Conservation (phyloP, 2,113 vertebrate genomes). For the Misgurnus anguillicaudatus region DNA sequence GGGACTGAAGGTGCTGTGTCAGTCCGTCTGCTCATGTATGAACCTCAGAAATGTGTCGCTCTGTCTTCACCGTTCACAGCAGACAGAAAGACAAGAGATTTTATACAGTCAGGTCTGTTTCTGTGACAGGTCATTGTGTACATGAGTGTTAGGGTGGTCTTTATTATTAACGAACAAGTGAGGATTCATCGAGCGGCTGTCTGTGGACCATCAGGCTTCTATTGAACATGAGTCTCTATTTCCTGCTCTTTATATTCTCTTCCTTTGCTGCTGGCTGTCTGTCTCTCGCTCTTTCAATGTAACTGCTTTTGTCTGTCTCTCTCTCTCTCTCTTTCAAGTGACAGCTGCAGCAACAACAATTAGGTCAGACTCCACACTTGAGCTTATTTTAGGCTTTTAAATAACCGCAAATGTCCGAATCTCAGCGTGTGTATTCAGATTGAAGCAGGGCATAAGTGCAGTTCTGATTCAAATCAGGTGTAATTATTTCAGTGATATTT, state of each 20-base stretch:
- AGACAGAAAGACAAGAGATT: constrained; percentile 38
- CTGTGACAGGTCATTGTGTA: constrained; percentile 33
- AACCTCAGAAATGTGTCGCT: constrained; percentile 30
- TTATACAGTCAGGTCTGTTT: constrained; percentile 36
- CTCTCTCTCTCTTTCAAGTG: constrained; percentile 44
- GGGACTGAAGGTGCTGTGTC: neutral
- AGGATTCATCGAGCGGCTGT: constrained; percentile 42
- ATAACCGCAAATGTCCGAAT: constrained; percentile 49
- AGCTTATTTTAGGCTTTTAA: constrained; percentile 67
- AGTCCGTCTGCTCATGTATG: constrained; percentile 17
- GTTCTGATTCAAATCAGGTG: constrained; percentile 3
- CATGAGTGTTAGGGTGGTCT: constrained; percentile 34
- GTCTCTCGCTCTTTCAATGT: constrained; percentile 16
- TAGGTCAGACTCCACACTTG: constrained; percentile 63
- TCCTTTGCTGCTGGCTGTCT: neutral
- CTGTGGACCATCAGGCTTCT: constrained; percentile 17
- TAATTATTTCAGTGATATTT: neutral
- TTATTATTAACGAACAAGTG: constrained; percentile 36
- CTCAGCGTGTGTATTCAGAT: constrained; percentile 56
- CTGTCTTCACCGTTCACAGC: constrained; percentile 6
- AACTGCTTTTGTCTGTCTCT: constrained; percentile 3
- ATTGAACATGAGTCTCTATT: constrained; percentile 32
- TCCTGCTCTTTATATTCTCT: constrained; percentile 30
- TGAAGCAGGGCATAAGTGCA: constrained; percentile 47
- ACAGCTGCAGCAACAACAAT: constrained; percentile 65